These are phyloP conservation scores for Octonoba sinensis DNA, from an alignment of 2,888 invertebrate genomes.

Conservation along the genomic window DNA sequence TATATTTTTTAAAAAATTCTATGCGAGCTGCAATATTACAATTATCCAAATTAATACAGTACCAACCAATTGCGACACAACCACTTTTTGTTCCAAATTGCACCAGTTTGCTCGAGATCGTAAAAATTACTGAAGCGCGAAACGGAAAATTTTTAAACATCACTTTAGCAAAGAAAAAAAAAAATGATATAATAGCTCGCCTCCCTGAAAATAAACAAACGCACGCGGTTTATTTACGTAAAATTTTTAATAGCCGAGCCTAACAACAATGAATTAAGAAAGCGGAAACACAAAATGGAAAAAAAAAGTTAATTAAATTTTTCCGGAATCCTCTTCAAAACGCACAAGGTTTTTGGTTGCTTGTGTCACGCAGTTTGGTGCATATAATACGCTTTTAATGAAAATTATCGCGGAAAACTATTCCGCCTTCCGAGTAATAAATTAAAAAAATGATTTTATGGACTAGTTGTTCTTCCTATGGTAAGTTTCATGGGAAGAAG, in stretches of 20 bases:
- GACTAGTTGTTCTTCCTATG: too few relatives aligned
- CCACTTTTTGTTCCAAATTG: conserved; percentile 2
- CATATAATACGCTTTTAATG: conserved; percentile 45
- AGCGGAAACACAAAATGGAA: neutral
- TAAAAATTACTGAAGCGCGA: conserved; percentile 6
- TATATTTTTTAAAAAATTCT: too few relatives aligned
- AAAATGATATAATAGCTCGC: neutral
- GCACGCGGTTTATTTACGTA: conserved; percentile 30
- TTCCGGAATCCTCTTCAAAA: conserved; percentile 4
- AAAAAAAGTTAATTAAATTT: conserved; percentile 60
- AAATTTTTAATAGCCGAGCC: conserved; percentile 38
- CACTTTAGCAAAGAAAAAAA: conserved; percentile 6
- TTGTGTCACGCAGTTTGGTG: conserved; percentile 14
- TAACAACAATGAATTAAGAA: conserved; percentile 9
- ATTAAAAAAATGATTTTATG: too few relatives aligned
- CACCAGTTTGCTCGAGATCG: conserved; percentile 14
- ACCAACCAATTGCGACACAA: too few relatives aligned
- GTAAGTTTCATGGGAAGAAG: too few relatives aligned
- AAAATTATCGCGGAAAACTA: conserved; percentile 37
- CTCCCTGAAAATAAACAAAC: conserved; percentile 37
- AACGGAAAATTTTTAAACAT: conserved; percentile 36
- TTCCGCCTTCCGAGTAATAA: too few relatives aligned
- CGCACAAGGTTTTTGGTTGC: conserved; percentile 1
- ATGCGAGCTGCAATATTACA: too few relatives aligned
- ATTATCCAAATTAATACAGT: too few relatives aligned